A percentile compares a stretch with the other conserved stretches of the same genome.
phyloP scores from a whole-genome alignment of 1,140 invertebrate species.

The Sogatella furcifera region DNA sequence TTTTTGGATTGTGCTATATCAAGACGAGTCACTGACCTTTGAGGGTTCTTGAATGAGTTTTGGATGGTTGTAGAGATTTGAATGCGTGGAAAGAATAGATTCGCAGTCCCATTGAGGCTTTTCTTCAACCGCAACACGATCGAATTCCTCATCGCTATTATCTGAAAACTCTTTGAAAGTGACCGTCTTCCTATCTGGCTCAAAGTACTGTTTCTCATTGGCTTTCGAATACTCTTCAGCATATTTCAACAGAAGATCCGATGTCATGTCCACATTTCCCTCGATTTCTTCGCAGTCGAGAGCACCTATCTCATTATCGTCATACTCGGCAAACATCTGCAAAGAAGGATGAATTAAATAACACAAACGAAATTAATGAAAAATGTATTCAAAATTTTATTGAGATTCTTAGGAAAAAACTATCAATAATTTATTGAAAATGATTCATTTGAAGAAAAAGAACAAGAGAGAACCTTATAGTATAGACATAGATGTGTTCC shows the following conservation, averaged over 20 bases:
- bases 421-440: no score
- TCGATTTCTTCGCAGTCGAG: conserved; percentile 84
- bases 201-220: conserved; percentile 17
- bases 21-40: conserved; percentile 36
- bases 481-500: no score
- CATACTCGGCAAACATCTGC: conserved; percentile 73
- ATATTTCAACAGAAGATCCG: conserved; percentile 48
- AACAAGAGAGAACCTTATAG: no score
- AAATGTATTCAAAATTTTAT: no score
- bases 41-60: conserved; percentile 72
- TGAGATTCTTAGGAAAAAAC: no score
- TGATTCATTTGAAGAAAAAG: no score
- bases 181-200: no score
- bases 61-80: conserved; percentile 83
- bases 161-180: background rate
- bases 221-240: conserved; percentile 45
- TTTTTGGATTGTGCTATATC: no score
- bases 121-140: conserved; percentile 45
- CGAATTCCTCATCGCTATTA: conserved; percentile 38
- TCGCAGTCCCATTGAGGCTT: conserved; percentile 87
- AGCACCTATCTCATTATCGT: conserved; percentile 82
- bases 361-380: no score
- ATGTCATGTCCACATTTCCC: conserved; percentile 55
- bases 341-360: conserved; percentile 4
- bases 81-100: conserved; percentile 81